Evolutionary conservation across 2,888 invertebrate genomes (phyloP).

Genomic region (Ennomos fuscantarius): DNA sequence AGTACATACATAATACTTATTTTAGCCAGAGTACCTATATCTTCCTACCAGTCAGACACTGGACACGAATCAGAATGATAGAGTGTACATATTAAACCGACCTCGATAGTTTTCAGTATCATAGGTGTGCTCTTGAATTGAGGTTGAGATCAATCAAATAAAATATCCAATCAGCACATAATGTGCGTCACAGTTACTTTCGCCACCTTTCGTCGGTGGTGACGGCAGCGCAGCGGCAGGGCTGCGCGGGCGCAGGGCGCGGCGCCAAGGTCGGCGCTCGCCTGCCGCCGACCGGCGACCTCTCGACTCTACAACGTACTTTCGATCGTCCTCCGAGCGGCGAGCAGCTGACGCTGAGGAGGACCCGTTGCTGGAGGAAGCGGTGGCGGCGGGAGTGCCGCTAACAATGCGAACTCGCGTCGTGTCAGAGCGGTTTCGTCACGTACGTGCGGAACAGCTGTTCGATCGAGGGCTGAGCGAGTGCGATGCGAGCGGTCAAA

Average conservation of each 20-base stretch:
- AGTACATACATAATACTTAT: too few relatives aligned
- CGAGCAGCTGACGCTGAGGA: slow-evolving; percentile 34
- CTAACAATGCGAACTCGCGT: slow-evolving; percentile 17
- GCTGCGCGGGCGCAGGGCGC: slow-evolving; percentile 4
- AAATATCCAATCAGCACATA: slow-evolving; percentile 42
- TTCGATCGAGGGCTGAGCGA: slow-evolving; percentile 49
- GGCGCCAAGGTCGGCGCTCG: slow-evolving; percentile 55
- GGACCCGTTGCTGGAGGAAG: slow-evolving; percentile 1
- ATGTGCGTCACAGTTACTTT: slow-evolving; percentile 72
- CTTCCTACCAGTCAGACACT: too few relatives aligned
- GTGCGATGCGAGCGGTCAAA: slow-evolving; percentile 40
- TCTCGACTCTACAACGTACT: slow-evolving; percentile 47
- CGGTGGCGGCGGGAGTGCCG: slow-evolving; percentile 42
- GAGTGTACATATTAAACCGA: too few relatives aligned
- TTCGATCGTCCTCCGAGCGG: slow-evolving; percentile 43
- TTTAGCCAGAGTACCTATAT: too few relatives aligned
- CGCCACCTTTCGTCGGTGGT: slow-evolving; percentile 72
- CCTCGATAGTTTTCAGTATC: background rate
- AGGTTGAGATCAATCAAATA: slow-evolving; percentile 21
- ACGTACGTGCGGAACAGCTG: slow-evolving; percentile 68
- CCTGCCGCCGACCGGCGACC: slow-evolving; percentile 36
- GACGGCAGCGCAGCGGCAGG: slow-evolving; percentile 3
- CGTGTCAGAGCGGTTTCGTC: slow-evolving; percentile 56
- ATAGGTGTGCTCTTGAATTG: slow-evolving; percentile 12
- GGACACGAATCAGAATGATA: too few relatives aligned